Base-by-base conservation (phyloP, 2,113 vertebrate species). In the Candoia aspera region DNA sequence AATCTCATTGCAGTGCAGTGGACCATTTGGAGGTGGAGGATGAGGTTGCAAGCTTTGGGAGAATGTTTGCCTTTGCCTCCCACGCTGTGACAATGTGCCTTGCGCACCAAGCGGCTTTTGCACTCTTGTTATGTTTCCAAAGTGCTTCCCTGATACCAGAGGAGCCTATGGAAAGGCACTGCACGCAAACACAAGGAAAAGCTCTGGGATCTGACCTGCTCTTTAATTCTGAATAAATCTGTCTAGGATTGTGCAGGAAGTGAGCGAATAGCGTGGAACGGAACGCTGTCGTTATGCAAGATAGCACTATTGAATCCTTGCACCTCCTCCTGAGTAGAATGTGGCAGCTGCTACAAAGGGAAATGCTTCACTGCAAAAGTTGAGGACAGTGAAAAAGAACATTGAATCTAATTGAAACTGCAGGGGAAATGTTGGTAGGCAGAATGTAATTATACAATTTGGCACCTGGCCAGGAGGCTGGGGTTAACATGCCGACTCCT, bases 341-440 rank as follows among this genome's bases (percentile, higher is more conserved):
- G 15, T 57, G 85, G 85, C 62, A 91, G 62, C 53, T 87, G 85
- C 85, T 87, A 87, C 90, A 91, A 79, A 91, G 33, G 37, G 53
- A 87, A 91, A 86, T 23, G 62, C 85, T 87, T 57, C 53, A 87
- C 62, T 91, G 62, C 60, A 87, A 87, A 73, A 58, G 90, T 91
- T 79, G 17, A 86, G 62, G 90, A 79, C 90, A 91, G 85, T 73
- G 62, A 87, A 73, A 91, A 91, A 91, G 85, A 87, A 91, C 90
- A 87, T 87, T 91, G 90, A 86, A 87, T 87, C 85, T 91, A 91
- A 91, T 91, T 91, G 85, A 91, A 91, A 91, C 90, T 87, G 90
- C 85, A 79, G 90, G 90, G 24, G 90, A 91, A 91, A 91, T 87
- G 85, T 91, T 46, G 62, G 90, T 54, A 91, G 90, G 85, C 90